Percentiles rank a stretch among this genome's conserved stretches.
Conservation (phyloP, 2,888 invertebrate species). For the Synanthedon tipuliformis region DNA sequence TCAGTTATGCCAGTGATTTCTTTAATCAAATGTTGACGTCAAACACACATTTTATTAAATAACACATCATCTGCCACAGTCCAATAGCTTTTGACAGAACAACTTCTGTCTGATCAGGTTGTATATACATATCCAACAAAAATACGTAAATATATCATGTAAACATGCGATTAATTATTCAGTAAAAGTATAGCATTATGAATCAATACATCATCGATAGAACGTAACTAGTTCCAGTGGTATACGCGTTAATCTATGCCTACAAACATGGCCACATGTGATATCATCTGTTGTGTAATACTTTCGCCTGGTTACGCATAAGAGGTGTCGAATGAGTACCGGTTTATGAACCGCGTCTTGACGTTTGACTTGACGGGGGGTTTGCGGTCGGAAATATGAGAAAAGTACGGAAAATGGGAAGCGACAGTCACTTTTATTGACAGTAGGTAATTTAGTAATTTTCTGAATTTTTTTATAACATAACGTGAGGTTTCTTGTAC, state of each 20-base stretch:
- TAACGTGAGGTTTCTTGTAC: too few species aligned
- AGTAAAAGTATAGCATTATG: neutral
- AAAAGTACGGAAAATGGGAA: neutral
- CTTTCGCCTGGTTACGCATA: slow-evolving; percentile 11
- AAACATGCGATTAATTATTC: neutral
- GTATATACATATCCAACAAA: too few species aligned
- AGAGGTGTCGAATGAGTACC: slow-evolving; percentile 1
- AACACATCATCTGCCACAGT: too few species aligned
- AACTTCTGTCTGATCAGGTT: too few species aligned
- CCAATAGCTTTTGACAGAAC: too few species aligned
- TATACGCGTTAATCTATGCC: neutral
- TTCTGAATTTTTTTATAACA: too few species aligned
- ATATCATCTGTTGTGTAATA: slow-evolving; percentile 14
- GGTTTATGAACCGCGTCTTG: neutral
- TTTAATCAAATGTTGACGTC: too few species aligned
- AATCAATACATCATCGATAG: neutral
- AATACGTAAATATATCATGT: too few species aligned
- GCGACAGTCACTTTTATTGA: neutral
- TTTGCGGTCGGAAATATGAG: neutral
- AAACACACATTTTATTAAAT: too few species aligned
- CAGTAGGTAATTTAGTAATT: too few species aligned
- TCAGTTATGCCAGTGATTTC: too few species aligned
- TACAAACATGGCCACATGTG: slow-evolving; percentile 11
- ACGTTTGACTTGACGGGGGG: neutral
- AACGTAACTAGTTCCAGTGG: neutral